phyloP scores from a whole-genome alignment of 2,888 invertebrate genomes.

The Phytoseiulus persimilis region DNA sequence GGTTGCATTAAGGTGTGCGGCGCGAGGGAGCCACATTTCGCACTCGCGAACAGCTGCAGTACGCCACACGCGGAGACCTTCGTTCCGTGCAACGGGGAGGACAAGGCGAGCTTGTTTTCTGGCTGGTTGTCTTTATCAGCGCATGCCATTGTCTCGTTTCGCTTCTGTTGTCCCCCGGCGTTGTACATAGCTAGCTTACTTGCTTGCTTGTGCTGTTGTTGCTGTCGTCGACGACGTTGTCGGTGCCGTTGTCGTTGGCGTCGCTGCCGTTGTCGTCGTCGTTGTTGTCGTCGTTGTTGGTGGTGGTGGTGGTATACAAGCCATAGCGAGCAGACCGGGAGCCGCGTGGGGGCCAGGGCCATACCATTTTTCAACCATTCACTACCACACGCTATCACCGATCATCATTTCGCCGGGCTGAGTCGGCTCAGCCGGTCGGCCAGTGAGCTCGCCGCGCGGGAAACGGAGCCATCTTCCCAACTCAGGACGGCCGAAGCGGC shows the following conservation, averaged over 20 bases:
- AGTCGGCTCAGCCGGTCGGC: not conserved
- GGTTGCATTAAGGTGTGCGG: not conserved
- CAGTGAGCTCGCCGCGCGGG: not conserved
- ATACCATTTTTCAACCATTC: not conserved
- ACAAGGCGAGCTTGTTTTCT: slow-evolving; percentile 5
- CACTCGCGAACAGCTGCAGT: not conserved
- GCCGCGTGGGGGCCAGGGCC: not conserved
- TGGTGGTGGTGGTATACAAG: not conserved
- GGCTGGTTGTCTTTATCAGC: slow-evolving; percentile 5
- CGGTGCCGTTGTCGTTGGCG: not conserved
- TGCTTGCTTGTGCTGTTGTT: not conserved
- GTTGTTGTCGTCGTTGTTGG: not conserved
- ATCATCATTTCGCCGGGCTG: not conserved
- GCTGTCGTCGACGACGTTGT: not conserved
- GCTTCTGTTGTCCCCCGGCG: not conserved
- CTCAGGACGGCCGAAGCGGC: not conserved
- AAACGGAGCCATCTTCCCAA: not conserved
- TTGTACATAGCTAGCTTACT: not conserved
- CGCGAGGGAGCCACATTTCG: not conserved
- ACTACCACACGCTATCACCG: not conserved
- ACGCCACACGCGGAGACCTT: not conserved
- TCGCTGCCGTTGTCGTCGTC: not conserved
- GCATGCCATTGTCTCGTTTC: not conserved
- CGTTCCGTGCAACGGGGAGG: not conserved
- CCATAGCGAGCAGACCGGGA: not conserved